Evolutionary conservation across 1,140 invertebrate species (phyloP), one percentile per base, ranked within the genome.

Genomic region (Psilanteris sp.): DNA sequence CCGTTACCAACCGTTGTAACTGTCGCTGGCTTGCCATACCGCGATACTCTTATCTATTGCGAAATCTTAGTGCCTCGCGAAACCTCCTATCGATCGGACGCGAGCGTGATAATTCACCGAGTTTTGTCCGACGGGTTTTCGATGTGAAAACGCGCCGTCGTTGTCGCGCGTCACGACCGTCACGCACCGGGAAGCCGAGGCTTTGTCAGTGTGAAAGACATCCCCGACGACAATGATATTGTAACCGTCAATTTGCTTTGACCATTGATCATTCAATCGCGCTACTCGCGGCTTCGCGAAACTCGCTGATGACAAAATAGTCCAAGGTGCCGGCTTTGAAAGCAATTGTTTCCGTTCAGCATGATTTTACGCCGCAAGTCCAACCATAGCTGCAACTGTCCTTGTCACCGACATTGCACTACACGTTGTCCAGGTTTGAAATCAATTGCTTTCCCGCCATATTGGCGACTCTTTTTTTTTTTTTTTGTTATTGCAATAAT

Each of bases 351-450:
- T 13, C 4, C 5, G n/a, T 15, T 3, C 3, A 75, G 57, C 15
- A 84, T 83, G 81, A 81, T 83, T 34, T 71, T 83, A 52, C 77
- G 81, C 20, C 73, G 79, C 46, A 85, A 84, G 37, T 82, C 81
- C 2, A 15, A 18, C 13, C 85, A 87, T 15, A 80, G 55, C 57
- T 88, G 86, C 77, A 88, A 88, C 50, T 88, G 86, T 61, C 85
- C 86, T 11, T 88, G 86, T 64, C 86, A 88, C 74, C 83, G 81
- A 14, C 85, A 87, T 37, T 88, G 86, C 44, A 79, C 84, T 2
- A 87, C 85, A 11, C 85, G 80, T 76, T 87, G 84, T 76, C 34
- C 80, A 84, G 85, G 86, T 86, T 83, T 79, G 81, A 70, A 52
- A 55, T 16, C 7, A 6, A 13, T 16, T 3, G 11, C 29, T 59